phyloP scores from a whole-genome alignment of 2,888 invertebrate species.

The Xestia sexstrigata region DNA sequence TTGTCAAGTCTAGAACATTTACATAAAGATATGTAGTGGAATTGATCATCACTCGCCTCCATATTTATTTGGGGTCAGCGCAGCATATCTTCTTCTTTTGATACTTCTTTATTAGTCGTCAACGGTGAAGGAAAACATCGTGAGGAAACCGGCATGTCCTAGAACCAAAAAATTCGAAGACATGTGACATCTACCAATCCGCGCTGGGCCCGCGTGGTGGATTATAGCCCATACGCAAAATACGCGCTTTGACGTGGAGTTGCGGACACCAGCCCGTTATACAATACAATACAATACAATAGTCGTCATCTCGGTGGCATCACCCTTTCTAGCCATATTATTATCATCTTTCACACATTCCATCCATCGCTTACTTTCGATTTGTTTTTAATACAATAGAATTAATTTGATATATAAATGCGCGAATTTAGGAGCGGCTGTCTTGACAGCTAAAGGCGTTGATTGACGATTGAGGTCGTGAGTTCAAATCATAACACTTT shows the following conservation, averaged over 20 bases:
- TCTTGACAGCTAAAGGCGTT: conserved; percentile 48
- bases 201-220: no score
- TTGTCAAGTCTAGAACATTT: conserved; percentile 37
- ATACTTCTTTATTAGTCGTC: background rate
- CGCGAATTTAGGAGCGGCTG: conserved; percentile 43
- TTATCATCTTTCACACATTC: background rate
- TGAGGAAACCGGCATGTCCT: no score
- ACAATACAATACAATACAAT: no score
- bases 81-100: background rate
- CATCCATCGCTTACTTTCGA: background rate
- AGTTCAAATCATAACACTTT: conserved; percentile 58
- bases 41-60: background rate
- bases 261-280: no score
- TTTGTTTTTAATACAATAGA: conserved; percentile 11
- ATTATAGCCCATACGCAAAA: no score
- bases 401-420: conserved; percentile 26
- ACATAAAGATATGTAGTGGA: conserved; percentile 17
- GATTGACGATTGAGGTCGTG: conserved; percentile 58
- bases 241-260: no score
- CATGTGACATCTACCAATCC: no score
- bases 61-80: background rate
- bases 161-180: no score
- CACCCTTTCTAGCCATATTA: background rate
- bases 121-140: no score
- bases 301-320: background rate